phyloP scores from a whole-genome alignment of 2,113 vertebrate species.

The Nanorana parkeri region DNA sequence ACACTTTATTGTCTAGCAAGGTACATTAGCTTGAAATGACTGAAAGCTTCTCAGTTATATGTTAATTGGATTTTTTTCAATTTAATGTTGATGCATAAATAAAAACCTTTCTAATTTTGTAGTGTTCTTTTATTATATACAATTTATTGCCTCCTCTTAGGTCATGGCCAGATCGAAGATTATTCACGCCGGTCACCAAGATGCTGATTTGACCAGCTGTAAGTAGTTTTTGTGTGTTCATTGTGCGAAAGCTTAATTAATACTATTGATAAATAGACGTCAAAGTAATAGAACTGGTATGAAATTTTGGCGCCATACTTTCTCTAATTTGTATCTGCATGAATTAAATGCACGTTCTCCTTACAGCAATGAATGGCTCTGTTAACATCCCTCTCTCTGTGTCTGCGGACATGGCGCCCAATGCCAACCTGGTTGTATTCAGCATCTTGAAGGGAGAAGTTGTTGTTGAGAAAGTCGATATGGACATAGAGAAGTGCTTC shows the following conservation, averaged over 20 bases:
- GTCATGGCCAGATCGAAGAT: conserved; percentile 75
- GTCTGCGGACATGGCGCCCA: conserved; percentile 70
- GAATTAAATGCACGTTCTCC: neutral
- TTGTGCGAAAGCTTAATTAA: too few relatives aligned
- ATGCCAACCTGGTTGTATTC: conserved; percentile 74
- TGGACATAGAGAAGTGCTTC: conserved; percentile 79
- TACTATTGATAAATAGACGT: too few relatives aligned
- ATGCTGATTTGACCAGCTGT: conserved; percentile 64
- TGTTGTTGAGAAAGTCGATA: conserved; percentile 74
- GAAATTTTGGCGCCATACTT: too few relatives aligned
- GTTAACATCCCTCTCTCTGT: conserved; percentile 73
- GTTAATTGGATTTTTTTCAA: too few relatives aligned
- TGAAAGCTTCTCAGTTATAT: too few relatives aligned
- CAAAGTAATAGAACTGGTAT: too few relatives aligned
- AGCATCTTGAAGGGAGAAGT: conserved; percentile 76
- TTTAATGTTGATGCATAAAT: too few relatives aligned
- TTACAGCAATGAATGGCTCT: conserved; percentile 63
- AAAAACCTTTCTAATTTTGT: too few relatives aligned
- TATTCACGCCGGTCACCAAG: conserved; percentile 64
- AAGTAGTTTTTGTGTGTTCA: conserved; percentile 52
- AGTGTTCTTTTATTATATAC: too few relatives aligned
- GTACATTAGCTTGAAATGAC: too few relatives aligned
- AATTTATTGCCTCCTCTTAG: conserved; percentile 66
- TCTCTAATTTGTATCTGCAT: neutral
- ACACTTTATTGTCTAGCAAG: too few relatives aligned